phyloP scores from a whole-genome alignment of 92 coral and sea anemone genomes.

The Pocillopora grandis region DNA sequence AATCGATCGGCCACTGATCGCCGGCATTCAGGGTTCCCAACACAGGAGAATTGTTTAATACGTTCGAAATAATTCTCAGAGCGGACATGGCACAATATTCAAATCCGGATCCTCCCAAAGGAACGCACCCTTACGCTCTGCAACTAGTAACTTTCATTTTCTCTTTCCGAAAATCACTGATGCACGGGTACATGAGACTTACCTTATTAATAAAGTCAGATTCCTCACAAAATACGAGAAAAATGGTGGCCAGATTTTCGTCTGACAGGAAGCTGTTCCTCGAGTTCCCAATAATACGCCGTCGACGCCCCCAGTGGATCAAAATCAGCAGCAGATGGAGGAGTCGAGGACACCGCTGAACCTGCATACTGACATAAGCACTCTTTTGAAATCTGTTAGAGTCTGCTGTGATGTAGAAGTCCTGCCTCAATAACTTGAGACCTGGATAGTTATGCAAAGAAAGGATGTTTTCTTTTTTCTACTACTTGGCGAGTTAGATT shows the following conservation, averaged over 20 bases:
- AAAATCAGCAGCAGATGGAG: constrained; percentile 64
- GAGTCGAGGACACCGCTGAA: constrained; percentile 80
- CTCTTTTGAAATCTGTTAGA: constrained; percentile 50
- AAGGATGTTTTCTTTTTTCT: neutral
- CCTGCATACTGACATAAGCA: constrained; percentile 61
- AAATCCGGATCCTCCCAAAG: too few species aligned
- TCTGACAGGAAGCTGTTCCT: constrained; percentile 52
- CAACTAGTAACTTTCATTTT: too few species aligned
- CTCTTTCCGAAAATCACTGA: too few species aligned
- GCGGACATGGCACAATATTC: too few species aligned
- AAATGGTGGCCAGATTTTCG: constrained; percentile 67
- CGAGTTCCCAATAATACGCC: constrained; percentile 53
- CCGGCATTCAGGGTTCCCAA: too few species aligned
- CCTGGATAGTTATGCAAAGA: neutral
- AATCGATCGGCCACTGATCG: too few species aligned
- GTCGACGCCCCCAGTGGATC: constrained; percentile 83
- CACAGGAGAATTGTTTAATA: too few species aligned
- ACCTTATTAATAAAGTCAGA: constrained; percentile 57
- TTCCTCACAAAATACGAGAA: constrained; percentile 67
- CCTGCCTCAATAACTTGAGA: constrained; percentile 17
- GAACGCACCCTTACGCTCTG: too few species aligned
- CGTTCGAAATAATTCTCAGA: too few species aligned
- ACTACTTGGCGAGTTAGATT: too few species aligned
- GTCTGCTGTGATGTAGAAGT: constrained; percentile 58
- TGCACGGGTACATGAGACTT: neutral